These are phyloP conservation scores for Mythimna albipuncta DNA, from an alignment of 2,888 invertebrate genomes.

Conservation along the genomic window DNA sequence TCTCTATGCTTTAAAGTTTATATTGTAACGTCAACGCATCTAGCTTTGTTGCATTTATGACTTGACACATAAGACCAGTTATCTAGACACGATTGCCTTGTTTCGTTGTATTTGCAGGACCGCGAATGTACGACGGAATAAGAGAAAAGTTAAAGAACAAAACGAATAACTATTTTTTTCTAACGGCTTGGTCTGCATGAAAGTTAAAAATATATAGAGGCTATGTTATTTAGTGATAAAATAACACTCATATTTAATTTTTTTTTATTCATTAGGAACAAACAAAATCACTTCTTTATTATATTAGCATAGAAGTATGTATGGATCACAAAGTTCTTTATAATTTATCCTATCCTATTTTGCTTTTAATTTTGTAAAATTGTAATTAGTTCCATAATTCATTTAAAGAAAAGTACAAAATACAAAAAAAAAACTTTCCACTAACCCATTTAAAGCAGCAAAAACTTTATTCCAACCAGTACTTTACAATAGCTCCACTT, in stretches of 20 bases:
- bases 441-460: slow-evolving; percentile 34
- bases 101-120: slow-evolving; percentile 33
- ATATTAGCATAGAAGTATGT: too few species aligned
- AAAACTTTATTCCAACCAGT: slow-evolving; percentile 66
- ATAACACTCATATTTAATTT: too few species aligned
- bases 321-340: too few species aligned
- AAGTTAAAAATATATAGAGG: too few species aligned
- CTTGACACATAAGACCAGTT: slow-evolving; percentile 30
- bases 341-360: too few species aligned
- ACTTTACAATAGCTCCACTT: slow-evolving; percentile 72
- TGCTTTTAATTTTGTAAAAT: too few species aligned
- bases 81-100: slow-evolving; percentile 32
- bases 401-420: slow-evolving; percentile 11
- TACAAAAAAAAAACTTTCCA: slow-evolving; percentile 17
- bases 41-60: slow-evolving; percentile 40
- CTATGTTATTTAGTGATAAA: too few species aligned
- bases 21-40: not conserved
- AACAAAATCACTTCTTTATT: too few species aligned
- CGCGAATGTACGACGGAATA: slow-evolving; percentile 1
- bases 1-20: not conserved
- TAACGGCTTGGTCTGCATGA: too few species aligned
- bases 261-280: too few species aligned
- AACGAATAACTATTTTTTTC: too few species aligned
- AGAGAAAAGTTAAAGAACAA: slow-evolving; percentile 1
- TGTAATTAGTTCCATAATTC: not conserved